phyloP scores from a whole-genome alignment of 1,140 invertebrate genomes.

The Cyphomyrmex costatus region DNA sequence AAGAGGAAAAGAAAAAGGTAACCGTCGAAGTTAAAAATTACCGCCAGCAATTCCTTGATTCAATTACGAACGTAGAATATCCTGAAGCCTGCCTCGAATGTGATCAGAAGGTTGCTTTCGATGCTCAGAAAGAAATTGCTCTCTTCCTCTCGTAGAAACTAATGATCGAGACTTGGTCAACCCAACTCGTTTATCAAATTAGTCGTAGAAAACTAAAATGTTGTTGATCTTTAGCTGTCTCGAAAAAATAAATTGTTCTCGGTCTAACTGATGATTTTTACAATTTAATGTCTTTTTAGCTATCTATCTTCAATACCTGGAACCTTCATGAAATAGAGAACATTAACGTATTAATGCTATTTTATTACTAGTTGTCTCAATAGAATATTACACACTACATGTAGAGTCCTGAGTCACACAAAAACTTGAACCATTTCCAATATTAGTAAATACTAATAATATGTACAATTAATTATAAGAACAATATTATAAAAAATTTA shows the following conservation, averaged over 20 bases:
- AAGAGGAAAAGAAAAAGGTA: background rate
- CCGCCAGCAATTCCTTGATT: constrained; percentile 61
- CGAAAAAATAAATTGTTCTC: constrained; percentile 17
- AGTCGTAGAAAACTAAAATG: constrained; percentile 20
- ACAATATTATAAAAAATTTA: too few species aligned
- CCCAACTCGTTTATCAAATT: constrained; percentile 57
- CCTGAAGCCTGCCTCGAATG: constrained; percentile 32
- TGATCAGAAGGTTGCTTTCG: constrained; percentile 39
- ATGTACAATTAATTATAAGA: too few species aligned
- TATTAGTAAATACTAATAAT: too few species aligned
- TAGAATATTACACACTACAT: background rate
- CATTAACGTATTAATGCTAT: background rate
- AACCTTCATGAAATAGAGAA: constrained; percentile 4
- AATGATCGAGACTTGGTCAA: constrained; percentile 52
- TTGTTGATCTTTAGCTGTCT: constrained; percentile 11
- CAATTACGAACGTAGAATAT: constrained; percentile 61
- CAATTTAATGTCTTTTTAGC: constrained; percentile 1
- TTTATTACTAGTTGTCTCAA: constrained; percentile 9
- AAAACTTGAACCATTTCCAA: too few species aligned
- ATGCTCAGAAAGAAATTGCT: background rate
- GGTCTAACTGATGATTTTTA: background rate
- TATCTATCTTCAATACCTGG: background rate
- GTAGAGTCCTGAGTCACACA: too few species aligned
- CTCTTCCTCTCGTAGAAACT: constrained; percentile 22
- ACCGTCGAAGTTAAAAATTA: constrained; percentile 59